These are phyloP conservation scores for Circaetus gallicus DNA, from an alignment of 2,113 vertebrate species.

Conservation along the genomic window DNA sequence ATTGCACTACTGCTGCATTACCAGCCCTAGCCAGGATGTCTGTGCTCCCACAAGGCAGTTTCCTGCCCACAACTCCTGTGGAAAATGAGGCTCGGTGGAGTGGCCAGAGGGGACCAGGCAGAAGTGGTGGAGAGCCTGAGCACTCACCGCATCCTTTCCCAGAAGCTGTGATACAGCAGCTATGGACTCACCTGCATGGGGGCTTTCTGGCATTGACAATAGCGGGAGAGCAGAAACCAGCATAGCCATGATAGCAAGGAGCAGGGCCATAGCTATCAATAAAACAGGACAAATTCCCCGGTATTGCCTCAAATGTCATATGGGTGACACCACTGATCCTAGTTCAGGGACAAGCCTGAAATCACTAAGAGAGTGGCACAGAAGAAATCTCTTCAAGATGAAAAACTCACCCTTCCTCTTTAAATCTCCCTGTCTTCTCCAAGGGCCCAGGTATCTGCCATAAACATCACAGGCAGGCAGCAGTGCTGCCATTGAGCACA, in stretches of 20 bases:
- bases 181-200: neutral
- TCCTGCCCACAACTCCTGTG: neutral
- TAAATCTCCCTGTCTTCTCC: neutral
- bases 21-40: neutral
- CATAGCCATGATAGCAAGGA: neutral
- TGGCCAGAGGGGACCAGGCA: neutral
- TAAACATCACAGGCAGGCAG: neutral
- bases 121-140: neutral
- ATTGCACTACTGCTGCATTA: neutral
- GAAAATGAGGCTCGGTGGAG: neutral
- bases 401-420: neutral
- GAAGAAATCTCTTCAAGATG: neutral
- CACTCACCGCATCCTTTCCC: neutral
- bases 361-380: neutral
- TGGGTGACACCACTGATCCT: neutral
- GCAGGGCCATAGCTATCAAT: neutral
- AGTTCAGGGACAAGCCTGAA: neutral
- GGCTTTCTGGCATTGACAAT: neutral
- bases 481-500: neutral
- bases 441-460: neutral
- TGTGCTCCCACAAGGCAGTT: neutral
- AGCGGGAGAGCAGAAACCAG: neutral
- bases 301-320: neutral
- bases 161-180: neutral
- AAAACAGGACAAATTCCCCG: neutral